Evolutionary conservation across 2,797 vertebrate genomes (phyloP), one percentile per base, ranked within the genome.

Genomic region (Sebastes dallii): DNA sequence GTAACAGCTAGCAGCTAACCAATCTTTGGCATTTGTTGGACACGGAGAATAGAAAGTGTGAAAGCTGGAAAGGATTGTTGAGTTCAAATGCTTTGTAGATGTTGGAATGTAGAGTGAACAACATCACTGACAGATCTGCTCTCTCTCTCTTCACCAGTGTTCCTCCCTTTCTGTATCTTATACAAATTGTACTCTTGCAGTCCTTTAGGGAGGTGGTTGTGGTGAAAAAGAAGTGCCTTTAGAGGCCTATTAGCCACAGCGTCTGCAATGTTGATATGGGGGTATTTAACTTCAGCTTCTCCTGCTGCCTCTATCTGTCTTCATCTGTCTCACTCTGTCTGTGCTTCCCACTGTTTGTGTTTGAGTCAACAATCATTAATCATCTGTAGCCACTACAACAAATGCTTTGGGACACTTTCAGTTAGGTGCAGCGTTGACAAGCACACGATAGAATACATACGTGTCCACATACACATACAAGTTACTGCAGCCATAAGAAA

Each of bases 331-430:
- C 82, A 85, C 83, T 90, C 83, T 86, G 80, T 89, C 88, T 88
- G 29, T 67, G 86, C 85, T 89, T 92, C 83, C 85, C 61, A 78
- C 74, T 82, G 89, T 92, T 92, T 91, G 84, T 84, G 89, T 92
- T 88, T 90, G 86, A 90, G 92, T 94, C 92, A 92, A 89, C 83
- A 87, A 86, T 85, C 91, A 93, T 95, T 93, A 90, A 91, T 93
- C 89, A 90, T 88, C 78, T 73, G 78, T 20, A 74, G 83, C 82
- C 32, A 32, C 62, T 72, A 70, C 74, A 82, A 81, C 82, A 90
- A 90, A 86, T 81, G 73, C 77, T 87, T 29, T 75, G 77, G 87
- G 90, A 93, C 82, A 81, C 78, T 78, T 89, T 85, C 22, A 66
- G 73, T 85, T 86, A 86, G 77, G 79, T 66, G n/a, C 22, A 56